A percentile compares a stretch with the other conserved stretches of the same genome.
phyloP scores from a whole-genome alignment of 2,888 invertebrate species.

The Callyntrura guangdongensis region DNA sequence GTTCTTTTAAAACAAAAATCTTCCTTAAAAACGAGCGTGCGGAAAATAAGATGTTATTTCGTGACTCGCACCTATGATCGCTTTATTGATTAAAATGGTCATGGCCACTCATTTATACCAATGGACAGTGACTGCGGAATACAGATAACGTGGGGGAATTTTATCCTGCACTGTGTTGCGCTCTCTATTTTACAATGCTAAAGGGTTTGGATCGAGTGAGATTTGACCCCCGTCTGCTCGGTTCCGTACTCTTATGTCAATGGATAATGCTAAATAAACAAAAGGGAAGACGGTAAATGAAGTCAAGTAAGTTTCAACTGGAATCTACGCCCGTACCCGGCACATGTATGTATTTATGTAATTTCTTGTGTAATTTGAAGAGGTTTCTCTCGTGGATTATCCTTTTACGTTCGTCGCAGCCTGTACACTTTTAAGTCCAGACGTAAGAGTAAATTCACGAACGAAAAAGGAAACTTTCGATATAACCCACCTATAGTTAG shows the following conservation, averaged over 20 bases:
- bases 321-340: background rate
- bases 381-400: conserved; percentile 26
- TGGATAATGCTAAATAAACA: conserved; percentile 47
- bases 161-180: no score
- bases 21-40: no score
- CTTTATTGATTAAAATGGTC: no score
- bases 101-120: no score
- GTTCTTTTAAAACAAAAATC: no score
- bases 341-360: background rate
- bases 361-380: conserved; percentile 36
- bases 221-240: background rate
- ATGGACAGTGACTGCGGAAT: no score
- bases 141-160: no score
- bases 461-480: conserved; percentile 16
- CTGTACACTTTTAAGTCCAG: conserved; percentile 20
- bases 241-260: conserved; percentile 42
- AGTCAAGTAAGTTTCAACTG: conserved; percentile 27
- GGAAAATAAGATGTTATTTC: no score
- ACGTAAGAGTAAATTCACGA: conserved; percentile 22
- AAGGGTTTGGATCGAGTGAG: no score
- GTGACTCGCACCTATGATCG: no score
- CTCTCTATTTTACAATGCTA: no score
- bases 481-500: background rate
- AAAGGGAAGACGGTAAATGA: conserved; percentile 29
- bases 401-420: conserved; percentile 4